phyloP scores from a whole-genome alignment of 2,797 vertebrate genomes.

The Danio tinwini region DNA sequence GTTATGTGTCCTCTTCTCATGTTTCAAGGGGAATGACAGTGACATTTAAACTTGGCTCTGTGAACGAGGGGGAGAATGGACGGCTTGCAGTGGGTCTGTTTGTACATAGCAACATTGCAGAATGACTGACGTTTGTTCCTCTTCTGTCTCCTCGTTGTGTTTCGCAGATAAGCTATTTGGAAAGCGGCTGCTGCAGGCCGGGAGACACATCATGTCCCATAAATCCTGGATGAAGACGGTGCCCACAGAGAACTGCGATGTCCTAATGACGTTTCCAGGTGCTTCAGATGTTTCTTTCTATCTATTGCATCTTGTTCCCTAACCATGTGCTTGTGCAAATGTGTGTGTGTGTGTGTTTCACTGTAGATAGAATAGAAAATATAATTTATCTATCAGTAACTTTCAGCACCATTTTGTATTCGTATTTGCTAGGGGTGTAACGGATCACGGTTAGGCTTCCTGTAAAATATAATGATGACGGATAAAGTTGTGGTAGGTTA shows the following conservation, averaged over 20 bases:
- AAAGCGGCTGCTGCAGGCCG: constrained; percentile 93
- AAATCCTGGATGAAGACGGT: constrained; percentile 99
- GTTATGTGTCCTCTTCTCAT: constrained; percentile 60
- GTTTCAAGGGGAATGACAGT: constrained; percentile 64
- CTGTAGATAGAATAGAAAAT: no score
- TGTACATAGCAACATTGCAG: constrained; percentile 54
- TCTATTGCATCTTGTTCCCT: not conserved
- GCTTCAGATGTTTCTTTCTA: constrained; percentile 33
- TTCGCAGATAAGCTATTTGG: constrained; percentile 92
- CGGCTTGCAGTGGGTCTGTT: constrained; percentile 38
- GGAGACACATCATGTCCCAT: constrained; percentile 97
- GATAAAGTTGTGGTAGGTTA: no score
- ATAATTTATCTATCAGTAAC: not conserved
- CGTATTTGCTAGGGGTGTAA: no score
- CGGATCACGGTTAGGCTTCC: no score
- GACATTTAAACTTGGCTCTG: constrained; percentile 73
- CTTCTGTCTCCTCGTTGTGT: not conserved
- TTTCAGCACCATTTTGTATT: not conserved
- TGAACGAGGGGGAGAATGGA: constrained; percentile 45
- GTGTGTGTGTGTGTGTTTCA: no score
- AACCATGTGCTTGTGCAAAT: not conserved
- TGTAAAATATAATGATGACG: no score
- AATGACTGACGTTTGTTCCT: constrained; percentile 28
- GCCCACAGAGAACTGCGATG: constrained; percentile 97
- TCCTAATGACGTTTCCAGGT: constrained; percentile 98